A percentile compares a stretch with the other conserved stretches of the same genome.
phyloP scores from a whole-genome alignment of 2,888 invertebrate genomes.

The Lasioglossum pauxillum region DNA sequence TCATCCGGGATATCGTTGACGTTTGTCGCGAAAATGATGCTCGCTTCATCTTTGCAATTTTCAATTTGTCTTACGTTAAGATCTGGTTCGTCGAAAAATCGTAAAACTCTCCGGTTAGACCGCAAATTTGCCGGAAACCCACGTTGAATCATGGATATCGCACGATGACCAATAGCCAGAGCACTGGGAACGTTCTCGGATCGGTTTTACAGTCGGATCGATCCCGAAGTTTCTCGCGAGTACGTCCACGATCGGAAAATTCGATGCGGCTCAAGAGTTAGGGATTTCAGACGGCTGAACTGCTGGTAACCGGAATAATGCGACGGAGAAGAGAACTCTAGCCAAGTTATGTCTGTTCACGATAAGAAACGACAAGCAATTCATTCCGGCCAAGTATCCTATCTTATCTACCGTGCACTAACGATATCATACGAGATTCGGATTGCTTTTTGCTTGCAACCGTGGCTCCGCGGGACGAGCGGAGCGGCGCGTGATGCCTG shows the following conservation, averaged over 20 bases:
- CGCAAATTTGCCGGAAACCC: neutral
- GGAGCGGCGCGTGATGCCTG: constrained; percentile 14
- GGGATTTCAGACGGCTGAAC: constrained; percentile 34
- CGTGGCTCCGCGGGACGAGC: constrained; percentile 28
- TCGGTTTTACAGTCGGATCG: constrained; percentile 4
- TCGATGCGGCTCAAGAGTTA: constrained; percentile 41
- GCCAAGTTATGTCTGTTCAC: constrained; percentile 73
- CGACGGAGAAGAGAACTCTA: constrained; percentile 57
- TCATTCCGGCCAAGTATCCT: constrained; percentile 71
- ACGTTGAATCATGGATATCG: neutral
- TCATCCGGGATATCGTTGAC: constrained; percentile 65
- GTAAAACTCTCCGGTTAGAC: neutral
- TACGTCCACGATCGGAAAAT: constrained; percentile 3
- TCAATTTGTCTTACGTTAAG: neutral
- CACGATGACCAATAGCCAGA: neutral
- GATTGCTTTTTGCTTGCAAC: constrained; percentile 57
- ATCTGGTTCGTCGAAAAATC: neutral
- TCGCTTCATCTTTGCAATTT: neutral
- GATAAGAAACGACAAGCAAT: constrained; percentile 77
- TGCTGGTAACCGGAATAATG: constrained; percentile 43
- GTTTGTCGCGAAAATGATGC: constrained; percentile 55
- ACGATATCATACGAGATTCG: constrained; percentile 70
- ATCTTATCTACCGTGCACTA: constrained; percentile 74
- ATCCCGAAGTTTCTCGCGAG: neutral
- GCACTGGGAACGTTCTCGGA: neutral